phyloP scores from a whole-genome alignment of 2,888 invertebrate genomes.

The Dermolepida albohirtum region DNA sequence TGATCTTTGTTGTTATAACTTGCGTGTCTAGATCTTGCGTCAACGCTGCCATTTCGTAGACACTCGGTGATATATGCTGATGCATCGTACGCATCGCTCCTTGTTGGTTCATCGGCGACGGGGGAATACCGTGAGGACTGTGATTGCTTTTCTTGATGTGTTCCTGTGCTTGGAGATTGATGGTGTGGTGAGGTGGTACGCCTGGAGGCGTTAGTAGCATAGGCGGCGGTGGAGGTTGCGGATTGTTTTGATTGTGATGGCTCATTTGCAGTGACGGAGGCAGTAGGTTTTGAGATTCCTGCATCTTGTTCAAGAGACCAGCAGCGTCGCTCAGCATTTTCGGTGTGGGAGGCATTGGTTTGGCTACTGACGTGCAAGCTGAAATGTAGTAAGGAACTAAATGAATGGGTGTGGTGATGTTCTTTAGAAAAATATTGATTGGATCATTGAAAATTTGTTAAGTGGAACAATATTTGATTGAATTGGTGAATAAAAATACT shows the following conservation, averaged over 20 bases:
- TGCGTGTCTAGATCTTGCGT: conserved; percentile 97
- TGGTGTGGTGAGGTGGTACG: conserved; percentile 79
- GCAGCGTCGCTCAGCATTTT: conserved; percentile 83
- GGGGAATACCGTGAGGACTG: conserved; percentile 67
- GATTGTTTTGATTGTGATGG: conserved; percentile 61
- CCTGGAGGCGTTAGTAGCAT: conserved; percentile 83
- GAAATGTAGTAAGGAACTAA: conserved; percentile 62
- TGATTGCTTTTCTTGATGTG: conserved; percentile 69
- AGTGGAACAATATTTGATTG: not conserved
- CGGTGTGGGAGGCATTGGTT: conserved; percentile 83
- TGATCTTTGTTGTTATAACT: conserved; percentile 95
- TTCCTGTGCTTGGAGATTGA: conserved; percentile 73
- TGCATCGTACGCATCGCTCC: conserved; percentile 78
- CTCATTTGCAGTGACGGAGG: conserved; percentile 68
- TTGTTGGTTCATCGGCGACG: conserved; percentile 71
- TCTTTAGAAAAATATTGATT: not conserved
- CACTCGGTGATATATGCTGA: conserved; percentile 92
- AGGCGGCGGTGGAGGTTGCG: conserved; percentile 69
- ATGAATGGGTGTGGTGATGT: conserved; percentile 30
- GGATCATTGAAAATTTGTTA: conserved; percentile 43
- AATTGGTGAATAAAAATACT: not conserved
- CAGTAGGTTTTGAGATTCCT: conserved; percentile 74
- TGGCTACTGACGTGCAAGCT: conserved; percentile 62
- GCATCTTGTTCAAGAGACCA: conserved; percentile 75
- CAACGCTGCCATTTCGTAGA: conserved; percentile 96